Base-by-base conservation (phyloP, 2,113 vertebrate species). In the Bubo bubo region DNA sequence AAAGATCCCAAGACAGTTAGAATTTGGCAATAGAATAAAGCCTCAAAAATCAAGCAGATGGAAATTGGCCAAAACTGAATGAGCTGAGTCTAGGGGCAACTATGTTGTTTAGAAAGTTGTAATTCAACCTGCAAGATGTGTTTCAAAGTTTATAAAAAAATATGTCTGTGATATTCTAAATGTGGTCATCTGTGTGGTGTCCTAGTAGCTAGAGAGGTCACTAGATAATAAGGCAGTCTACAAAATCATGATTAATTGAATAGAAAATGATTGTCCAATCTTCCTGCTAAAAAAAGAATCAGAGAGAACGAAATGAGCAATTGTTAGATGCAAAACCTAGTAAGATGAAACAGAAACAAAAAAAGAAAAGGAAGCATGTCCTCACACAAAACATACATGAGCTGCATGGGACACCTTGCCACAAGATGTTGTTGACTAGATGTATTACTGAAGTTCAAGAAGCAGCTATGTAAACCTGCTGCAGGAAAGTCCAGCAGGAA, bases 21-120 rank as follows among this genome's bases (percentile, higher is more conserved):
- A 86, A 92, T 72, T 88, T 97, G 96, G 88, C 94, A 95, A 86
- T 49, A 91, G 34, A 72, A 55, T 64, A 89, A 95, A 75, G 47
- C 15, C 5, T 86, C n/a, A 84, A 91, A 95, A 95, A 62, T 85
- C 52, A 89, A 92, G 43, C 28, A 56, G 37, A 3, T 2, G 70
- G 64, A 95, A 92, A 75, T 23, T 58, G 15, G 32, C 73, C 86
- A 89, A 74, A 47, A 45, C 37, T 56, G 43, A 87, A 74, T 41
- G 26, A 88, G 7, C 4, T 62, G 34, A 64, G 35, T 12, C 81
- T 87, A 88, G 4, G 23, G 53, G 43, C 22, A 82, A 88, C 19
- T 19, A 56, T 91, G 8, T 58, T 80, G 16, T 56, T 77, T 45
- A 27, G 26, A 53, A 93, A 35, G 26, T 52, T 53, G 14, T 28